Base-by-base conservation (phyloP, 2,113 vertebrate genomes). In the Ammodytes marinus region DNA sequence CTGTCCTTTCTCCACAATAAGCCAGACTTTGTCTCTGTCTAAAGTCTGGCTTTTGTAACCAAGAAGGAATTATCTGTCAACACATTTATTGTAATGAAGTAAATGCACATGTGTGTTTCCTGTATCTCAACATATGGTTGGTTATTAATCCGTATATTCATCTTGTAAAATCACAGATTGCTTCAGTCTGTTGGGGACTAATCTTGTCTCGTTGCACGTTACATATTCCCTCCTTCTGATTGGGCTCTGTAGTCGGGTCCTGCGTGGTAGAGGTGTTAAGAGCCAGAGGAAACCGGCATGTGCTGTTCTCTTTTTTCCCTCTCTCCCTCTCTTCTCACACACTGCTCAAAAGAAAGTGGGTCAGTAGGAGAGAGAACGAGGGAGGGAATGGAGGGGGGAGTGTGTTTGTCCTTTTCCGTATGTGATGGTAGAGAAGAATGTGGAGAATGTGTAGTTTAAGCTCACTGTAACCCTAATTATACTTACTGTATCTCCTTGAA, bases 231-330 rank as follows among this genome's bases (percentile, higher is more conserved):
- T 84, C 84, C 80, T 70, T 80, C 40, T 74, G 55, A 80, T 57
- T 12, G 40, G 64, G 57, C 60, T 85, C 43, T 58, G 61, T 55
- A 12, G 61, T 77, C 53, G 0, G 40, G 90, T 85, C 85, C 87
- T 92, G 81, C 67, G 61, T 82, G 81, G 53, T 81, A 40, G 77
- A 82, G 82, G 78, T 85, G 79, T 77, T 55, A 11, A 27, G 71
- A 89, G 85, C 86, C 84, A 86, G 70, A 93, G 92, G 90, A 93
- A 92, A 88, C 59, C 78, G 88, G 58, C 84, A 82, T 91, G 86
- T 84, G 87, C 88, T 69, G 27, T 84, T 86, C 71, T 69, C 60
- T 14, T 82, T 82, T 86, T 90, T 81, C 53, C 84, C 5, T 77
- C 84, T 81, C 53, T 80, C 70, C 69, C 82, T 77, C 69, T 82